Percentiles rank a stretch among this genome's conserved stretches.
Evolutionary conservation across 2,797 vertebrate species (phyloP).

Genomic region (Characodon lateralis): DNA sequence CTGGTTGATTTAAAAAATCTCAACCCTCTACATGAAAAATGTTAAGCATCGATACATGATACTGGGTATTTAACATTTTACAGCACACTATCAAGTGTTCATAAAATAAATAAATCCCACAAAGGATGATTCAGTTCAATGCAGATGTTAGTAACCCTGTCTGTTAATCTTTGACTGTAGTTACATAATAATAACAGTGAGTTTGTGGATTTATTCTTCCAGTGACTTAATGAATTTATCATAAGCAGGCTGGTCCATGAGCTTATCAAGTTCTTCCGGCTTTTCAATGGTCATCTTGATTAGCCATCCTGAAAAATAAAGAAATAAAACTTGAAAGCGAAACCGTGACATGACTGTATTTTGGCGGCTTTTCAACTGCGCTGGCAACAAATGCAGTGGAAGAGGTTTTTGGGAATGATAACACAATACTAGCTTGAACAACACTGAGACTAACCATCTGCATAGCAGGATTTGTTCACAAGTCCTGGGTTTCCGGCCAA

Average conservation of each 20-base stretch:
- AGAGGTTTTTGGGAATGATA: background rate
- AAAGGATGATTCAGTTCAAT: constrained; percentile 40
- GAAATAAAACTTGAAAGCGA: background rate
- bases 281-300: constrained; percentile 96
- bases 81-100: constrained; percentile 51
- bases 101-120: constrained; percentile 74
- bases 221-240: constrained; percentile 94
- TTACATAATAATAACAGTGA: constrained; percentile 46
- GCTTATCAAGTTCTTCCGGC: constrained; percentile 89
- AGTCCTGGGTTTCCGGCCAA: constrained; percentile 91
- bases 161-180: constrained; percentile 48
- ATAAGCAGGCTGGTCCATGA: constrained; percentile 94
- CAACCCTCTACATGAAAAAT: constrained; percentile 26
- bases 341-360: background rate
- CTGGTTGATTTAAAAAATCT: constrained; percentile 29
- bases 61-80: constrained; percentile 49
- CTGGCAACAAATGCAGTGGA: background rate
- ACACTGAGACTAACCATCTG: constrained; percentile 82
- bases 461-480: constrained; percentile 95
- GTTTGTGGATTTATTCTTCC: constrained; percentile 80
- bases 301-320: constrained; percentile 85
- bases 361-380: background rate
- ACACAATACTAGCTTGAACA: background rate
- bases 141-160: constrained; percentile 52
- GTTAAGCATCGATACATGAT: no score